Evolutionary conservation across 1,140 invertebrate genomes (phyloP).

Genomic region (Drosophila sucinea): DNA sequence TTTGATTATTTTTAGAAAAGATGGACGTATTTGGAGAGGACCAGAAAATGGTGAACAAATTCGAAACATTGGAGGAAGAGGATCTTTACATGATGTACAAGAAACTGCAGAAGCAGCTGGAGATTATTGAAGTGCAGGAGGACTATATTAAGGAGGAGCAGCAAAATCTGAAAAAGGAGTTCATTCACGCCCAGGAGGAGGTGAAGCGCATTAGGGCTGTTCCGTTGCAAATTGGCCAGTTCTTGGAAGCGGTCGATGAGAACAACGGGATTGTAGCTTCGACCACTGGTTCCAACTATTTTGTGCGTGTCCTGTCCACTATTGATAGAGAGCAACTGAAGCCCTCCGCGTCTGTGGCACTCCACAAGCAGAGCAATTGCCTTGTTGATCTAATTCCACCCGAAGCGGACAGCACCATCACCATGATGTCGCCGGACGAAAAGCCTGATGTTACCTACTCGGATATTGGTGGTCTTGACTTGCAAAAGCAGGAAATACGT

Average conservation of each 20-base stretch:
- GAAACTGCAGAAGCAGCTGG: conserved; percentile 69
- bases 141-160: conserved; percentile 99
- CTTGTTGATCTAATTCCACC: conserved; percentile 98
- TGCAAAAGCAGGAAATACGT: conserved; percentile 99
- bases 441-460: conserved; percentile 98
- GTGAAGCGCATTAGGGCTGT: conserved; percentile 99
- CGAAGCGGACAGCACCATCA: conserved; percentile 98
- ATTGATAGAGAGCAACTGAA: conserved; percentile 97
- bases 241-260: conserved; percentile 98
- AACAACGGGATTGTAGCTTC: conserved; percentile 96
- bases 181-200: conserved; percentile 98
- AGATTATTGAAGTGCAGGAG: conserved; percentile 90
- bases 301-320: conserved; percentile 96
- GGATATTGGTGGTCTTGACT: conserved; percentile 99
- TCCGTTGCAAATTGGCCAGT: conserved; percentile 98
- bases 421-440: conserved; percentile 96
- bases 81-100: conserved; percentile 97
- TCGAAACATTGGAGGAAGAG: conserved; percentile 92
- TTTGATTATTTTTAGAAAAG: conserved; percentile 17
- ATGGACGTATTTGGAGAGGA: conserved; percentile 27
- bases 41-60: conserved; percentile 50
- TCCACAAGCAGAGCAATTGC: conserved; percentile 99
- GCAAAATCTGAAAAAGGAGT: conserved; percentile 98
- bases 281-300: conserved; percentile 96
- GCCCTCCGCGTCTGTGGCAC: conserved; percentile 97